Base-by-base conservation (phyloP, 1,140 invertebrate species). In the Pararge aegeria region DNA sequence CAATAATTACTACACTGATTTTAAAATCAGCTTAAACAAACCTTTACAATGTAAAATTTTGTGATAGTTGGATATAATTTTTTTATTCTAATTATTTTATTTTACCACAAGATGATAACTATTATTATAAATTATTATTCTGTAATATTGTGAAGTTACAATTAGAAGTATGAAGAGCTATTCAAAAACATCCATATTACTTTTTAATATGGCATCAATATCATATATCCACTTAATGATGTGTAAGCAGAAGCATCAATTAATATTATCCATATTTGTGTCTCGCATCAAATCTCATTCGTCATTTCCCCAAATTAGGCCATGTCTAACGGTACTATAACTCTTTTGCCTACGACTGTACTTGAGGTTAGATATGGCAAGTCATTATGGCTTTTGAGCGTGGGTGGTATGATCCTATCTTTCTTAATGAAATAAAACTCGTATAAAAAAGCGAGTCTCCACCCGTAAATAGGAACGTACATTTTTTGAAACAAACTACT, bases 381-480 rank as follows among this genome's bases (percentile, higher is more conserved):
- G 84, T 87, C 84, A 87, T 85, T 87, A 84, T 64, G 60, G 61
- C 66, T 58, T 49, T 55, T 51, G 73, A 34, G 82, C 77, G 84
- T 87, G 84, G 84, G 84, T 87, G 84, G 84, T 66, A 46, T 53
- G 84, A 87, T 87, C 61, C 52, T 87, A 87, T 87, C 84, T 38
- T 50, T 37, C 66, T 78, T 87, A 87, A 87, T 87, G 84, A 87
- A 87, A 87, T 87, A 87, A 83, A 83, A 85, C 75, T 53, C 65
- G 64, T 59, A 59, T 52, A 52, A 52, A 59, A 46, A 46, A 46
- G 42, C 42, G 20, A 46, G 42, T 19, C 38, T 59, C 38, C 29
- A 55, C 52, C 52, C 52, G 37, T 55, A 55, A 55, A 55, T 55
- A 55, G 52, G 38, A 59, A 40, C 40, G 42, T 34, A 4, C 57